Evolutionary conservation across 1,140 invertebrate species (phyloP).

Genomic region (Anastrepha obliqua): DNA sequence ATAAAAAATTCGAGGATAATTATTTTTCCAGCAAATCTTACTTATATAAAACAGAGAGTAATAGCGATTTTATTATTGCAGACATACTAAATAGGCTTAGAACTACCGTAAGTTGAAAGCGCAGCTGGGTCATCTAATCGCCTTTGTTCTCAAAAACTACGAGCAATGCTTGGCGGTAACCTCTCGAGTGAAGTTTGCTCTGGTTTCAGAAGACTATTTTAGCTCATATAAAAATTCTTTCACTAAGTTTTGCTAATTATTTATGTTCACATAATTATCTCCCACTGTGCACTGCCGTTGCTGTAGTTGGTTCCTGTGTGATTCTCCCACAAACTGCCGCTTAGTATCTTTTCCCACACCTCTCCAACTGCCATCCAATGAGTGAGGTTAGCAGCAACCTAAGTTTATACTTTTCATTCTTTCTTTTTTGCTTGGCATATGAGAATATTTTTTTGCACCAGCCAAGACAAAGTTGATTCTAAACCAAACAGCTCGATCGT

Average conservation of each 20-base stretch:
- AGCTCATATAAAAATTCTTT: neutral
- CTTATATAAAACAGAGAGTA: no score
- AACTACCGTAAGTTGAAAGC: no score
- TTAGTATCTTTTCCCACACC: neutral
- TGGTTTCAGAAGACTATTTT: no score
- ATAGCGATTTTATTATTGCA: no score
- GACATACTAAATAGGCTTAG: no score
- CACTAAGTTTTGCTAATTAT: neutral
- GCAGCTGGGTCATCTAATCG: no score
- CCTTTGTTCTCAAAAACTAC: no score
- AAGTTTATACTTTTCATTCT: neutral
- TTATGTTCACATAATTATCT: neutral
- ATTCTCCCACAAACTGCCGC: neutral
- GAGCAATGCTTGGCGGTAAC: no score
- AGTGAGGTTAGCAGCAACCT: neutral
- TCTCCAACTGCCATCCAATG: neutral
- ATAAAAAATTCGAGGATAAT: no score
- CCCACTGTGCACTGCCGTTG: neutral
- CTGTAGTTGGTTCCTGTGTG: neutral
- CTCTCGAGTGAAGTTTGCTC: no score
- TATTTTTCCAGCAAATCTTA: no score
- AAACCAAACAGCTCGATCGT: neutral
- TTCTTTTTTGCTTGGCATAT: neutral
- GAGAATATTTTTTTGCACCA: neutral
- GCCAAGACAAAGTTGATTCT: neutral